These are phyloP conservation scores for Eudemis profundana DNA, from an alignment of 2,888 invertebrate genomes.

Conservation along the genomic window DNA sequence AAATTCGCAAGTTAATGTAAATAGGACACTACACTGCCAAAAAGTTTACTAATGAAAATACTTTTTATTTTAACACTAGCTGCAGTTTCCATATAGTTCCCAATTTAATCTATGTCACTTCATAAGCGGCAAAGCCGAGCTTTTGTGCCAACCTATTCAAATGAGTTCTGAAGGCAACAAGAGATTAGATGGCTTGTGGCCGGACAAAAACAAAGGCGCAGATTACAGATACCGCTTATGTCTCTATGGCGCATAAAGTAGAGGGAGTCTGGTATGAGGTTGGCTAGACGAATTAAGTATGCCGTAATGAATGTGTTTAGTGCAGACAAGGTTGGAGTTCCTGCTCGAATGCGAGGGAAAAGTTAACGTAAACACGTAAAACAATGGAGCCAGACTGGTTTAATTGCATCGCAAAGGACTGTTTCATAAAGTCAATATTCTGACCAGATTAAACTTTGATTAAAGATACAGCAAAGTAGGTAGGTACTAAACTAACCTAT, in stretches of 20 bases:
- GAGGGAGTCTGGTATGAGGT: constrained; percentile 42
- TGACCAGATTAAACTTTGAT: background rate
- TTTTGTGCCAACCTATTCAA: constrained; percentile 35
- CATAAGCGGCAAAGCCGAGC: constrained; percentile 14
- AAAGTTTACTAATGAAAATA: background rate
- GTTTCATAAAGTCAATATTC: background rate
- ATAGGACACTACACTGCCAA: background rate
- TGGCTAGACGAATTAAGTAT: constrained; percentile 67
- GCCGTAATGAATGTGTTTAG: constrained; percentile 38
- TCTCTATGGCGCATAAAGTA: constrained; percentile 1
- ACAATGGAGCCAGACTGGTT: constrained; percentile 27
- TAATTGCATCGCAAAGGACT: constrained; percentile 1
- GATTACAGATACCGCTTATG: constrained; percentile 28
- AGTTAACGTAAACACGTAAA: constrained; percentile 17
- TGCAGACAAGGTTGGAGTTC: constrained; percentile 28
- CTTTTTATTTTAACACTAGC: background rate
- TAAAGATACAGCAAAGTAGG: background rate
- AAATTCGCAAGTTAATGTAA: background rate
- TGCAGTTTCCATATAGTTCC: constrained; percentile 18
- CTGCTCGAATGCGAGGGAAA: constrained; percentile 25
- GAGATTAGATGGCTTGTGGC: constrained; percentile 31
- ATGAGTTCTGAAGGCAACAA: constrained; percentile 24
- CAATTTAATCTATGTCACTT: constrained; percentile 26
- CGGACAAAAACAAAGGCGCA: constrained; percentile 28
- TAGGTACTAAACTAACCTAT: too few species aligned